Percentiles rank a stretch among this genome's conserved stretches.
These are phyloP conservation scores for Sisyra terminalis DNA, from an alignment of 2,888 invertebrate species.

Conservation along the genomic window DNA sequence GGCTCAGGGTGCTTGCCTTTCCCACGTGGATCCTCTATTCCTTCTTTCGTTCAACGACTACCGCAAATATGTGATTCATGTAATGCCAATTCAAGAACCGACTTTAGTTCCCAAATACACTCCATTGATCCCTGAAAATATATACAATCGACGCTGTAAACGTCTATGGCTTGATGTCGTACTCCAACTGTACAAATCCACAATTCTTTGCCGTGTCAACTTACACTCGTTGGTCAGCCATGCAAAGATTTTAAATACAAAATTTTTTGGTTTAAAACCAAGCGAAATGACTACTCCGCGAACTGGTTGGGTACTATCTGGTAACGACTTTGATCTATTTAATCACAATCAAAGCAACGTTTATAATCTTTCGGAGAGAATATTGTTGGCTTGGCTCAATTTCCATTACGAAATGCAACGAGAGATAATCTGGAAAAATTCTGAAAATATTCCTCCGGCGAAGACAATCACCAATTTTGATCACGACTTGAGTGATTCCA, in stretches of 20 bases:
- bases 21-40: constrained; percentile 24
- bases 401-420: constrained; percentile 23
- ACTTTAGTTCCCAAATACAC: too few species aligned
- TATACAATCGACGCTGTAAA: too few species aligned
- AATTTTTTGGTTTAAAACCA: not conserved
- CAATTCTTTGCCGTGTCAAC: constrained; percentile 32
- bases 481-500: constrained; percentile 33
- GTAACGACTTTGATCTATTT: not conserved
- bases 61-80: constrained; percentile 13
- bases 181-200: constrained; percentile 41
- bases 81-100: constrained; percentile 5
- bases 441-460: not conserved
- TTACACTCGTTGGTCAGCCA: constrained; percentile 28
- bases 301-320: too few species aligned
- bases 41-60: constrained; percentile 27
- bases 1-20: constrained; percentile 21
- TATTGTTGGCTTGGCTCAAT: constrained; percentile 27
- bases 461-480: constrained; percentile 26
- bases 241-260: constrained; percentile 18
- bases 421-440: constrained; percentile 23
- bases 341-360: constrained; percentile 1
- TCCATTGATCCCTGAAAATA: too few species aligned
- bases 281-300: not conserved
- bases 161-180: constrained; percentile 41
- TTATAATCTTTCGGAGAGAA: constrained; percentile 16